phyloP scores from a whole-genome alignment of 2,797 vertebrate species.

The Rachycentron canadum region DNA sequence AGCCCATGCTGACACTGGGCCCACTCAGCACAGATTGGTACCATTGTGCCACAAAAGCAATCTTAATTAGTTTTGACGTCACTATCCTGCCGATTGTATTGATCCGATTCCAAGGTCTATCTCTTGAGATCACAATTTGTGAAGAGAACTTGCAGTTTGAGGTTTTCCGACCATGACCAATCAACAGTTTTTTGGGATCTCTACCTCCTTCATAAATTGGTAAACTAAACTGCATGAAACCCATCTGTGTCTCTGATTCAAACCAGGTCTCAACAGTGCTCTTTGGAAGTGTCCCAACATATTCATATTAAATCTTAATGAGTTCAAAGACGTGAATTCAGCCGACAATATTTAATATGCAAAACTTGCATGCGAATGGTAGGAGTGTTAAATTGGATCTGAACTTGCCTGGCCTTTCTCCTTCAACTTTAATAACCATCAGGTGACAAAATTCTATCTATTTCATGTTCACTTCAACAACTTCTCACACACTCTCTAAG shows the following conservation, averaged over 20 bases:
- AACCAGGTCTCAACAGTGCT: constrained; percentile 1
- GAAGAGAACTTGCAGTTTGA: constrained; percentile 56
- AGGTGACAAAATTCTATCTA: constrained; percentile 11
- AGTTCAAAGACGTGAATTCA: constrained; percentile 30
- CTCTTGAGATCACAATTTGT: constrained; percentile 75
- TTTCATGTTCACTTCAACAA: constrained; percentile 47
- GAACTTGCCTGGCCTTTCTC: constrained; percentile 9
- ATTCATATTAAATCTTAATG: constrained; percentile 6
- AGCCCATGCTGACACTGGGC: constrained; percentile 66
- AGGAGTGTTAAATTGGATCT: constrained; percentile 16
- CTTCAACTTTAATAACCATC: constrained; percentile 20
- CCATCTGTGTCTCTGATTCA: constrained; percentile 15
- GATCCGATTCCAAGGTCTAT: constrained; percentile 65
- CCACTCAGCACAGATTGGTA: constrained; percentile 78
- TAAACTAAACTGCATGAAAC: constrained; percentile 30
- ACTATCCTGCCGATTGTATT: constrained; percentile 70
- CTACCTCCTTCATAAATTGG: constrained; percentile 24
- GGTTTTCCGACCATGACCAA: constrained; percentile 66
- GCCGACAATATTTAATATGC: constrained; percentile 12
- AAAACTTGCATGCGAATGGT: background rate
- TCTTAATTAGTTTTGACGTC: constrained; percentile 86
- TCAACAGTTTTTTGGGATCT: constrained; percentile 48
- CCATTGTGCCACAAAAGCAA: constrained; percentile 74
- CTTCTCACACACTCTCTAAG: constrained; percentile 40
- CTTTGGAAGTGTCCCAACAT: background rate